Evolutionary conservation across 2,888 invertebrate species (phyloP), one percentile per base, ranked within the genome.

Genomic region (Orthonevra nobilis): DNA sequence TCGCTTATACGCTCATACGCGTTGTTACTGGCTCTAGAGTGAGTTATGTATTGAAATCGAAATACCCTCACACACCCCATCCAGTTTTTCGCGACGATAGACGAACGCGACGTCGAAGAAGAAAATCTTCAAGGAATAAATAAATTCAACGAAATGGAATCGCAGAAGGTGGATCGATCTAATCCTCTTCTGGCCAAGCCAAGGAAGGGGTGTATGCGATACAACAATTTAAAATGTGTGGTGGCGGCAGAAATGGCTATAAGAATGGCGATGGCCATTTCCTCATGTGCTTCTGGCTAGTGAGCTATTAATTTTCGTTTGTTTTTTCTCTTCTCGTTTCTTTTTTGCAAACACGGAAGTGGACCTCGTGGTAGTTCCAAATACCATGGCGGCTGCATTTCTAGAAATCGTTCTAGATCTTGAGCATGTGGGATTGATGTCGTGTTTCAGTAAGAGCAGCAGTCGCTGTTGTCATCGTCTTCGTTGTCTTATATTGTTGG

Each of bases 11-110:
- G 44, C 20, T 48, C 61, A 61, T 72, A 61, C 68, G 79, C 66
- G 73, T 73, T 66, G 72, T 73, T 73, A 79, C 60, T 54, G 61
- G 66, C 52, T 70, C 58, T 48, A 30, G 60, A 68, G 73, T 79
- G 79, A 79, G 61, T 79, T 79, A 79, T 79, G 79, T 66, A 79
- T 79, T 79, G 79, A 79, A 79, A 79, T 79, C 68, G 79, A 79
- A 73, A 68, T 73, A 73, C 61, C 54, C 60, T 79, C 40, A 72
- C 72, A 79, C 77, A 72, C 77, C 79, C 79, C 61, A 79, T 73
- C 66, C 79, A 68, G 23, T 5, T 4, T 23, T 73, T 60, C 46
- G 52, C 12, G 40, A 15, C 34, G 40, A 1, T 9, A 12, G 7
- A 15, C 19, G 14, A 5, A 26, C n/a, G n/a, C n/a, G n/a, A n/a